Percentiles rank a stretch among this genome's conserved stretches.
Conservation (phyloP, 53 echinoderm and acorn worm genomes). For the Holothuria scabra region DNA sequence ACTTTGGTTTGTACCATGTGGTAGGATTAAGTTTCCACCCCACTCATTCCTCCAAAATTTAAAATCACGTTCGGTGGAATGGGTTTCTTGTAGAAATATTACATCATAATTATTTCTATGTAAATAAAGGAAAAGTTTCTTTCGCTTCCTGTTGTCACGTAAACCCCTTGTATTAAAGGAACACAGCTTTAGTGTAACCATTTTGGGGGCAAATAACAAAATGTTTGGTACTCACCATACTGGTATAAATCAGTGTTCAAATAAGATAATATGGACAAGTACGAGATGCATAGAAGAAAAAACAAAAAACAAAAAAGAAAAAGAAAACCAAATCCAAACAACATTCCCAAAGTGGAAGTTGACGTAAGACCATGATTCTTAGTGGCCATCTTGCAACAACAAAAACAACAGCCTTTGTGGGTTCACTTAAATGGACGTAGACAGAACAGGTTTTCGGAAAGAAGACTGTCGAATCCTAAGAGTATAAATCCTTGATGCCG, state of each 20-base stretch:
- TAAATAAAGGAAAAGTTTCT: not conserved
- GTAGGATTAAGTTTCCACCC: not conserved
- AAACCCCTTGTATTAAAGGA: not conserved
- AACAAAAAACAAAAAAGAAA: too few relatives aligned
- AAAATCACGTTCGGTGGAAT: not conserved
- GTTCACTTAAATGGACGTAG: too few relatives aligned
- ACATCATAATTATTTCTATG: not conserved
- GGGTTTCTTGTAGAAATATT: too few relatives aligned
- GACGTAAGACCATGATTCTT: constrained; percentile 10
- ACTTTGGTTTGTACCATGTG: too few relatives aligned
- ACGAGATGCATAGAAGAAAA: constrained; percentile 16
- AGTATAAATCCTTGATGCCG: too few relatives aligned
- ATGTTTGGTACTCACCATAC: constrained; percentile 2
- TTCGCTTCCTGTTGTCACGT: constrained; percentile 2
- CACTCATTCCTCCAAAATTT: not conserved
- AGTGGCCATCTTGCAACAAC: constrained; percentile 8
- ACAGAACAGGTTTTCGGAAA: too few relatives aligned
- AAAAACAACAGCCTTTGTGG: too few relatives aligned
- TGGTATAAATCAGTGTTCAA: too few relatives aligned
- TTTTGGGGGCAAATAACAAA: not conserved
- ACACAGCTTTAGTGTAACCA: not conserved
- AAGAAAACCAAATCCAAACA: constrained; percentile 11
- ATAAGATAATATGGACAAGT: not conserved
- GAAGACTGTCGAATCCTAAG: too few relatives aligned
- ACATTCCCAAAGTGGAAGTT: not conserved